Percentiles rank a stretch among this genome's conserved stretches.
Evolutionary conservation across 1,140 invertebrate genomes (phyloP).

Genomic region (Aphelenchoides fujianensis): DNA sequence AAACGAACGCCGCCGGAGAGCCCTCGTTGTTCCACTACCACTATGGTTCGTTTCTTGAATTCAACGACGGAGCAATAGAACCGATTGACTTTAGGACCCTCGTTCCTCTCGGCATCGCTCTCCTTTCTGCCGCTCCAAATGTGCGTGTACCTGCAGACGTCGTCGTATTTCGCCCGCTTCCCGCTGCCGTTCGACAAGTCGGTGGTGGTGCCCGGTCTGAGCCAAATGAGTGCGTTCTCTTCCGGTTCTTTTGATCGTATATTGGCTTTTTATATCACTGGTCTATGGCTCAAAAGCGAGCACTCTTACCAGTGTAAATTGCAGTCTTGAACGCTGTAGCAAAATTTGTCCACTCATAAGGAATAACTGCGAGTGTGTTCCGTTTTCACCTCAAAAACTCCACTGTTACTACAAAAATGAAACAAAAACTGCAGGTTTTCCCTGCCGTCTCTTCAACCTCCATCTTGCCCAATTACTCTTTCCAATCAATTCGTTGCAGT

Average conservation of each 20-base stretch:
- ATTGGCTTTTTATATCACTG: too few species aligned
- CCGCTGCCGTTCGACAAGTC: conserved; percentile 27
- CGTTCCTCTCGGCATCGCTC: conserved; percentile 32
- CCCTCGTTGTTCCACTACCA: conserved; percentile 29
- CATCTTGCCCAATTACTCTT: too few species aligned
- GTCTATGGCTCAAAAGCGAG: too few species aligned
- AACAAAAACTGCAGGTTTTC: too few species aligned
- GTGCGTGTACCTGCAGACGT: conserved; percentile 35
- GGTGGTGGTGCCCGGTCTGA: conserved; percentile 25
- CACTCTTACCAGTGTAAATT: too few species aligned
- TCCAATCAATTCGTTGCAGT: conserved; percentile 14
- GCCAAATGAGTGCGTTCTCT: conserved; percentile 31
- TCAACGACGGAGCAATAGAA: neutral
- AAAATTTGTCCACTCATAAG: too few species aligned
- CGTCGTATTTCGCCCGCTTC: conserved; percentile 27
- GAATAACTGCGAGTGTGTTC: too few species aligned
- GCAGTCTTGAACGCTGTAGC: too few species aligned
- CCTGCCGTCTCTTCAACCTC: too few species aligned
- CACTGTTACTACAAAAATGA: too few species aligned
- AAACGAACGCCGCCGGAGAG: conserved; percentile 35
- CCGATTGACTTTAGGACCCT: conserved; percentile 25
- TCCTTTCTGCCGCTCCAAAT: conserved; percentile 38
- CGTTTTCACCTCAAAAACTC: too few species aligned
- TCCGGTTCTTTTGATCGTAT: too few species aligned
- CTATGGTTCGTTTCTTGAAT: conserved; percentile 31